Conservation (phyloP, 2,888 invertebrate species). For the Idaea straminata region DNA sequence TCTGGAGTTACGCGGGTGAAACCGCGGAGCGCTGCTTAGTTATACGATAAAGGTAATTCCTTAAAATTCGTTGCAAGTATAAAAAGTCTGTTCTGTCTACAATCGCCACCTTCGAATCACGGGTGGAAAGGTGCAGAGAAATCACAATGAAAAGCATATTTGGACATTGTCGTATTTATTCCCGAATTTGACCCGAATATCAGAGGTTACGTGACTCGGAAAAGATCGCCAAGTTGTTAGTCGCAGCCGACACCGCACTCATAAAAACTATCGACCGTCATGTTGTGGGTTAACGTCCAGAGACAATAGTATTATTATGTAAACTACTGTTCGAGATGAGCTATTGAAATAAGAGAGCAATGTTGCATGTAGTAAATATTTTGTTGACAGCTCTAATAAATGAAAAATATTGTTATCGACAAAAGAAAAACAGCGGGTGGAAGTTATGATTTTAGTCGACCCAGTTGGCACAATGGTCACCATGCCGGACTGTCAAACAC, state of each 20-base stretch:
- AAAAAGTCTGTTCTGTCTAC: too few relatives aligned
- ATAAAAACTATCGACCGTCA: neutral
- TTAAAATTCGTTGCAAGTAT: too few relatives aligned
- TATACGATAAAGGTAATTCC: too few relatives aligned
- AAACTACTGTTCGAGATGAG: neutral
- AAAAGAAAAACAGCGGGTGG: too few relatives aligned
- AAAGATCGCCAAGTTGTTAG: neutral
- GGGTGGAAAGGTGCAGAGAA: too few relatives aligned
- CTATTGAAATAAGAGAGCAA: neutral
- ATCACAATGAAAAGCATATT: neutral
- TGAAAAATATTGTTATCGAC: neutral
- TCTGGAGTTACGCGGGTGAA: too few relatives aligned
- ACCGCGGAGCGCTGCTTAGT: too few relatives aligned
- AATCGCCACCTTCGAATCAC: too few relatives aligned
- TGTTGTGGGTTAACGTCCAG: neutral
- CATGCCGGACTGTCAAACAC: too few relatives aligned
- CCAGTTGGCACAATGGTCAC: too few relatives aligned
- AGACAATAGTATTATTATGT: neutral
- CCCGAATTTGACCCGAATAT: neutral
- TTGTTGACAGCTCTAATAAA: neutral
- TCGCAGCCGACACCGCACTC: neutral
- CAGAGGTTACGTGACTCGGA: neutral
- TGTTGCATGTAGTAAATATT: neutral
- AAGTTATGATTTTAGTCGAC: too few relatives aligned
- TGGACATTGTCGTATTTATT: neutral